Conservation (phyloP, 2,113 vertebrate genomes). For the Mesocricetus auratus region DNA sequence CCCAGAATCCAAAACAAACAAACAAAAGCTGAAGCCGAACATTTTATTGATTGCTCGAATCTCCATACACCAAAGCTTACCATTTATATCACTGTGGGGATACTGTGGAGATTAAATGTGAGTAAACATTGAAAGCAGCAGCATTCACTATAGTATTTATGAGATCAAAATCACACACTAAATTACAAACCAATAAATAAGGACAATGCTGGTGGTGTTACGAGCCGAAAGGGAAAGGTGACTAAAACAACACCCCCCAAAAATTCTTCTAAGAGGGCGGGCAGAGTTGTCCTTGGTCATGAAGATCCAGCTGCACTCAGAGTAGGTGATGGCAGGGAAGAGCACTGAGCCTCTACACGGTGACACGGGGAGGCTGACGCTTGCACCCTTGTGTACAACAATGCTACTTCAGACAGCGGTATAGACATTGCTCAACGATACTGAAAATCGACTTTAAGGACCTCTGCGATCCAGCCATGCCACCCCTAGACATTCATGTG, state of each 20-base stretch:
- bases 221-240: neutral
- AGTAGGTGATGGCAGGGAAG: accelerated
- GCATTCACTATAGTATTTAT: neutral
- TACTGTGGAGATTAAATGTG: neutral
- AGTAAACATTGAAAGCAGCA: neutral
- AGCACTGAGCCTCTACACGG: neutral
- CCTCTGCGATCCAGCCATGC: neutral
- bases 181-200: neutral
- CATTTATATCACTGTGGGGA: neutral
- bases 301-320: neutral
- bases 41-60: neutral
- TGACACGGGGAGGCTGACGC: neutral
- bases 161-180: neutral
- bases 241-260: neutral
- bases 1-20: neutral
- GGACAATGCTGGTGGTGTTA: neutral
- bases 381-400: neutral
- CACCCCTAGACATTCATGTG: neutral
- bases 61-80: neutral
- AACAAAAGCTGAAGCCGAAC: neutral
- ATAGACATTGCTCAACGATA: neutral
- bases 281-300: neutral
- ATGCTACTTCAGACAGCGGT: neutral
- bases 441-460: neutral
- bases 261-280: accelerated